Percentiles rank a stretch among this genome's conserved stretches.
These are phyloP conservation scores for Samia ricini DNA, from an alignment of 1,140 invertebrate species.

Conservation along the genomic window DNA sequence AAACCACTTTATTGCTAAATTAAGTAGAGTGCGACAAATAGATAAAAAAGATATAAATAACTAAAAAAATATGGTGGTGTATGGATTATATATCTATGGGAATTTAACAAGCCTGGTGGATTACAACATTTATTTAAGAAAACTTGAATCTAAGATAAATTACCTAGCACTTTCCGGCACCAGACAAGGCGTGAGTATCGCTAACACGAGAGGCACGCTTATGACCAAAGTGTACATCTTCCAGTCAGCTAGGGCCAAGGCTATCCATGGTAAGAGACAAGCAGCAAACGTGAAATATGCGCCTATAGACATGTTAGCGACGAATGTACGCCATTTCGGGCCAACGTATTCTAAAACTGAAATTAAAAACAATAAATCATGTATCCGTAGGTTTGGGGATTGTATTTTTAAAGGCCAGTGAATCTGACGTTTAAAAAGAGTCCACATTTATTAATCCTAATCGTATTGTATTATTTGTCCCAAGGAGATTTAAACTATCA, in stretches of 20 bases:
- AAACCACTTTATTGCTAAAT: too few relatives aligned
- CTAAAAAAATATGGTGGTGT: too few relatives aligned
- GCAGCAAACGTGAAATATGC: conserved; percentile 91
- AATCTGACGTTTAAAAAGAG: too few relatives aligned
- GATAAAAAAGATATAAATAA: too few relatives aligned
- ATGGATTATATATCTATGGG: too few relatives aligned
- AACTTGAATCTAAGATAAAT: neutral
- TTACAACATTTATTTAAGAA: too few relatives aligned
- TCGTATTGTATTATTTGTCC: too few relatives aligned
- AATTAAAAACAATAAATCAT: conserved; percentile 15
- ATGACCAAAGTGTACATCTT: conserved; percentile 84
- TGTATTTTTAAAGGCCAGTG: too few relatives aligned
- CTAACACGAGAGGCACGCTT: conserved; percentile 84
- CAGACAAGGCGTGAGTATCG: conserved; percentile 83
- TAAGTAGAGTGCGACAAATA: too few relatives aligned
- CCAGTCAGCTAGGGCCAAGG: conserved; percentile 87
- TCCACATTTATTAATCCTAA: too few relatives aligned
- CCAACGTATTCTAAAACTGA: conserved; percentile 92
- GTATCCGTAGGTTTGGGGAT: neutral
- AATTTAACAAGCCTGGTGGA: too few relatives aligned
- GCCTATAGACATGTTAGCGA: conserved; percentile 93
- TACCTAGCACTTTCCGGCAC: conserved; percentile 91
- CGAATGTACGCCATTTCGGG: conserved; percentile 91
- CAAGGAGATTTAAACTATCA: too few relatives aligned
- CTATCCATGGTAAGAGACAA: conserved; percentile 89